Conservation (phyloP, 2,113 vertebrate genomes). For the Lipotes vexillifer region DNA sequence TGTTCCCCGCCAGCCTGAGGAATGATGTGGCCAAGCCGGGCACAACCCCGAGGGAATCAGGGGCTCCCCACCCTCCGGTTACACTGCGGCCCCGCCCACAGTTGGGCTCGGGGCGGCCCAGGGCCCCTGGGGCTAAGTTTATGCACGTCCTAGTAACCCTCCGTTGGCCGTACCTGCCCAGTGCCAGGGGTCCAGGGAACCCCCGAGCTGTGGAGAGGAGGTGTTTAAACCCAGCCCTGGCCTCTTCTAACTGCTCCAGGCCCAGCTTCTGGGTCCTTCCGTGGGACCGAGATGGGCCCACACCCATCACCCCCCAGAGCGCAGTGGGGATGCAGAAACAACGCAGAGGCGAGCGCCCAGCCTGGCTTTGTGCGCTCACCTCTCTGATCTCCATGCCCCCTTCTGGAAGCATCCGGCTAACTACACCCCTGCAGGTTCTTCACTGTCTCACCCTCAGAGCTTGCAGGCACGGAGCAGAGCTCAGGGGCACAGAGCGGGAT, state of each 20-base stretch:
- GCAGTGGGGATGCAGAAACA: fast-evolving
- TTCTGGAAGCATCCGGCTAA: neutral
- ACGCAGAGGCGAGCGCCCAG: fast-evolving
- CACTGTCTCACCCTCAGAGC: neutral
- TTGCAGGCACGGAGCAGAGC: fast-evolving
- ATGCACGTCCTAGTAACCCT: fast-evolving
- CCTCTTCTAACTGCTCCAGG: neutral
- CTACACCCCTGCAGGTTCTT: fast-evolving
- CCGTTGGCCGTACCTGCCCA: fast-evolving
- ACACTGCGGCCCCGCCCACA: fast-evolving
- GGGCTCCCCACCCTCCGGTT: fast-evolving
- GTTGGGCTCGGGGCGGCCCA: fast-evolving
- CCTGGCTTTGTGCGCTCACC: neutral
- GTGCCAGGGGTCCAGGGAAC: fast-evolving
- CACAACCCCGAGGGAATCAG: neutral
- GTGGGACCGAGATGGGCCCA: neutral
- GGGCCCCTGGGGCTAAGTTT: neutral
- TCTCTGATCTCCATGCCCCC: fast-evolving
- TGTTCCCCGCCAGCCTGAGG: neutral
- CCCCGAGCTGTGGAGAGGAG: neutral
- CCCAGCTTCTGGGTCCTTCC: neutral
- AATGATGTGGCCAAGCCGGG: neutral
- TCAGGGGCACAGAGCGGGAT: fast-evolving
- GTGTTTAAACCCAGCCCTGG: neutral
- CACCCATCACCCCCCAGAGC: neutral